Conservation (phyloP, 1,140 invertebrate genomes). For the Anoplolepis gracilipes region DNA sequence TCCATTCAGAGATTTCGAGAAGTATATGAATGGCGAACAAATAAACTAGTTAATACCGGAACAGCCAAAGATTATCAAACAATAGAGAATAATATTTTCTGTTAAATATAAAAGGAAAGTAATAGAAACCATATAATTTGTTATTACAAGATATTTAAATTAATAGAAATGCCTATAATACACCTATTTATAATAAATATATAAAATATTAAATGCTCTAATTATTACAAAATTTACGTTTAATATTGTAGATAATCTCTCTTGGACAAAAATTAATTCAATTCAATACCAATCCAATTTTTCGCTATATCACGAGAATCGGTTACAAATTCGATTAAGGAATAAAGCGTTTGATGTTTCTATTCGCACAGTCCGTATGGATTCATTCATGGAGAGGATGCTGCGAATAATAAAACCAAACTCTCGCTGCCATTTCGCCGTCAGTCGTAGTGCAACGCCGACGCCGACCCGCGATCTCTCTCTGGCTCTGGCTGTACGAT, state of each 20-base stretch:
- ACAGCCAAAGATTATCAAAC: neutral
- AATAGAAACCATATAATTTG: neutral
- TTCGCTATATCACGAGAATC: neutral
- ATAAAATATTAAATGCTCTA: too few species aligned
- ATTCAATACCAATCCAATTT: neutral
- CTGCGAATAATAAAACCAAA: conserved; percentile 28
- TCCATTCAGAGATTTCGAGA: neutral
- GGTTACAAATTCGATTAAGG: neutral
- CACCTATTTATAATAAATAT: too few species aligned
- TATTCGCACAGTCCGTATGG: neutral
- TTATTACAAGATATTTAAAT: neutral
- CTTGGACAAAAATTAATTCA: too few species aligned
- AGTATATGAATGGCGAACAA: neutral
- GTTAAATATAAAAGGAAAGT: neutral
- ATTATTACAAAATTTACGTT: too few species aligned
- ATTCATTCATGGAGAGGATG: conserved; percentile 16
- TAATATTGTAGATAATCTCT: too few species aligned
- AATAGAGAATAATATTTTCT: neutral
- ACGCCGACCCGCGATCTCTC: conserved; percentile 32
- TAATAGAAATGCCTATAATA: neutral
- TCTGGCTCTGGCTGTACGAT: neutral
- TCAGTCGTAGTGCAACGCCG: conserved; percentile 23
- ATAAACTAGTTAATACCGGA: conserved; percentile 5
- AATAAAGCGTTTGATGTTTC: neutral
- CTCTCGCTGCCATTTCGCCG: conserved; percentile 36